Conservation (phyloP, 2,797 vertebrate species). For the Sebastes glaucus region DNA sequence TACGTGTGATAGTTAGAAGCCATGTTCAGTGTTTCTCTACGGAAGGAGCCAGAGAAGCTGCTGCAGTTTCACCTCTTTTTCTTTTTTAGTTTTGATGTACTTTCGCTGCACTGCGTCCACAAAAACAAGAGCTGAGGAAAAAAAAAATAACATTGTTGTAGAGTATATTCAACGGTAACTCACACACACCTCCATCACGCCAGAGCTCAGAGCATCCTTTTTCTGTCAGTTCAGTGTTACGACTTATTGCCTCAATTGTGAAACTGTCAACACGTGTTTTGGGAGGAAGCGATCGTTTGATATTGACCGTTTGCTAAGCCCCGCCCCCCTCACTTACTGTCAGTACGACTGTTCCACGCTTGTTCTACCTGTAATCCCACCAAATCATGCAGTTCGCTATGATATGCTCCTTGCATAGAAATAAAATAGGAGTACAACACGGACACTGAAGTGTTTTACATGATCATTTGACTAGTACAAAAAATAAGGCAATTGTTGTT, state of each 20-base stretch:
- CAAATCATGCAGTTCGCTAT: neutral
- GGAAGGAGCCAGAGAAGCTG: constrained; percentile 13
- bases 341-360: neutral
- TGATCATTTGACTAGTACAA: no score
- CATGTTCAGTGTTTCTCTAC: constrained; percentile 25
- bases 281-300: neutral
- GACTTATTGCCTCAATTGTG: constrained; percentile 5
- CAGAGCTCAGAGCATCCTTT: neutral
- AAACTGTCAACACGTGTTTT: constrained; percentile 2
- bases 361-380: neutral
- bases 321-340: neutral
- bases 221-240: constrained; percentile 13
- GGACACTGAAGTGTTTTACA: no score
- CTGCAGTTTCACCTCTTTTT: constrained; percentile 13
- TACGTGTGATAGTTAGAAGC: constrained; percentile 32
- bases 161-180: constrained; percentile 6
- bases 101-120: constrained; percentile 3
- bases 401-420: neutral
- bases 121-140: constrained; percentile 18
- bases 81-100: neutral
- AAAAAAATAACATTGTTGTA: constrained; percentile 6
- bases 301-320: constrained; percentile 17
- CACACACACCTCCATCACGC: neutral
- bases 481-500: no score
- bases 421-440: no score